phyloP scores from a whole-genome alignment of 2,113 vertebrate species.

The Potamarius usumacintae region DNA sequence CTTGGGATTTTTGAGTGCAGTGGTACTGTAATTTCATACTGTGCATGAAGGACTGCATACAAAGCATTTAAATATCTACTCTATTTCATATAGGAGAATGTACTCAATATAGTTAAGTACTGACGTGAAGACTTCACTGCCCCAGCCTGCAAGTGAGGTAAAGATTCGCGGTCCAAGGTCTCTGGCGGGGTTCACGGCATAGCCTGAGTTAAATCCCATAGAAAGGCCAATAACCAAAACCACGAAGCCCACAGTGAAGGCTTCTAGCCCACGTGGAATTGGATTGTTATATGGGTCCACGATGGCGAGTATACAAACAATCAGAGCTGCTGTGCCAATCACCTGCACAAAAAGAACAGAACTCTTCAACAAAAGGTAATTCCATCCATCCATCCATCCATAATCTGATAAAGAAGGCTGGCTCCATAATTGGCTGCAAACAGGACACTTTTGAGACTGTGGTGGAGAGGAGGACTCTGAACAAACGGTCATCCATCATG shows the following conservation, averaged over 20 bases:
- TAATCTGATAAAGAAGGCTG: no score
- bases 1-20: background rate
- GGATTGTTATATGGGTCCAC: conserved; percentile 84
- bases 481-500: no score
- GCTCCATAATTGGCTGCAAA: no score
- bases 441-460: no score
- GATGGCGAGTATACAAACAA: conserved; percentile 84
- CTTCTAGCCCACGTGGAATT: conserved; percentile 78
- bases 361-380: background rate
- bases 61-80: background rate
- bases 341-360: conserved; percentile 67
- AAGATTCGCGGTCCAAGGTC: conserved; percentile 86
- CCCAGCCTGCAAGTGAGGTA: conserved; percentile 85
- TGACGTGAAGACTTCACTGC: conserved; percentile 66
- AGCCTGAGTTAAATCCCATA: conserved; percentile 89
- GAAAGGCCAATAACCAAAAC: conserved; percentile 84
- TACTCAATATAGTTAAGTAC: conserved; percentile 11
- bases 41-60: background rate
- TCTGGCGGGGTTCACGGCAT: conserved; percentile 85
- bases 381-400: no score
- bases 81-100: background rate
- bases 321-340: conserved; percentile 82
- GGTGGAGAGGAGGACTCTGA: no score
- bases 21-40: background rate
- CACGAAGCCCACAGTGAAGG: conserved; percentile 84